phyloP scores from a whole-genome alignment of 2,888 invertebrate species.

The Eulithis testata region DNA sequence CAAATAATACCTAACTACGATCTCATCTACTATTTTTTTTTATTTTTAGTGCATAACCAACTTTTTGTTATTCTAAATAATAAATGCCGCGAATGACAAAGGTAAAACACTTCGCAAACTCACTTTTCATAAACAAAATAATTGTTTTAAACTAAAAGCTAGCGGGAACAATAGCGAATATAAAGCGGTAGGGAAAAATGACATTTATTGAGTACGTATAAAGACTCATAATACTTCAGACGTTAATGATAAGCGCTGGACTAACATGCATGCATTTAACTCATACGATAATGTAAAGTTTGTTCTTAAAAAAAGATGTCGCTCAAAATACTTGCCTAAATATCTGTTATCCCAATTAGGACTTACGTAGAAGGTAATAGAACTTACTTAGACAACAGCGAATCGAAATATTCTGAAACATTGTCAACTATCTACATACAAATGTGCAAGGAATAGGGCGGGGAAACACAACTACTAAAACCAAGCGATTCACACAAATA shows the following conservation, averaged over 20 bases:
- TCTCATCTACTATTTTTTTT: conserved; percentile 33
- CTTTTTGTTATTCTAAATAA: conserved; percentile 51
- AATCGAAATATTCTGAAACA: conserved; percentile 38
- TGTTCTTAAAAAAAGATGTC: conserved; percentile 6
- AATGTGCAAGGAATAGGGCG: conserved; percentile 70
- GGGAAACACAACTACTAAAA: conserved; percentile 74
- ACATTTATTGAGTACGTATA: neutral
- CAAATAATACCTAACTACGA: conserved; percentile 39
- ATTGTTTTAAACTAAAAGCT: conserved; percentile 44
- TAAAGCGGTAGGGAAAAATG: conserved; percentile 53
- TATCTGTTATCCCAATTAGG: conserved; percentile 25
- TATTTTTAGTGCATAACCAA: conserved; percentile 47
- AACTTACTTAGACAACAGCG: conserved; percentile 49
- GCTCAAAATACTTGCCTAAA: conserved; percentile 11
- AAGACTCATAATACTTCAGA: conserved; percentile 4
- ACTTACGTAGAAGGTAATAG: conserved; percentile 41
- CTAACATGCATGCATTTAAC: conserved; percentile 10
- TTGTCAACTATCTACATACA: conserved; percentile 48
- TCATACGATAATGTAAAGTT: neutral
- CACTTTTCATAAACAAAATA: conserved; percentile 33
- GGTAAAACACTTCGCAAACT: conserved; percentile 64
- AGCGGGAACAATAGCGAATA: conserved; percentile 58
- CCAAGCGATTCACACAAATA: conserved; percentile 76
- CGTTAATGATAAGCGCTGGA: conserved; percentile 4
- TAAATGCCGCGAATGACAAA: conserved; percentile 61